Evolutionary conservation across 2,113 vertebrate species (phyloP).

Genomic region (Labrus mixtus): DNA sequence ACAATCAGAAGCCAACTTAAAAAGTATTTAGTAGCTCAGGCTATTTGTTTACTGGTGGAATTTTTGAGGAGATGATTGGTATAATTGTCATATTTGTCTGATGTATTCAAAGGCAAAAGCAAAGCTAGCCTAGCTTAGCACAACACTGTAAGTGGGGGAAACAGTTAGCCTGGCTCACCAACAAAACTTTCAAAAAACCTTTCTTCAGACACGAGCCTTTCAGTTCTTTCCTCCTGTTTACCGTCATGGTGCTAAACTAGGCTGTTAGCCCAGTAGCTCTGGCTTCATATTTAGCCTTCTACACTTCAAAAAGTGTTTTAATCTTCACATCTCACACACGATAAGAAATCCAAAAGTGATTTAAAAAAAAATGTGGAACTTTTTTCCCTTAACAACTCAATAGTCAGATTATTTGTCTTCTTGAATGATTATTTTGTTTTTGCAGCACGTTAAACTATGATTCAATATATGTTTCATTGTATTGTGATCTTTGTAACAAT

Average conservation of each 20-base stretch:
- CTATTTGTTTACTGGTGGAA: neutral
- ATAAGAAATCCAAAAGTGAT: neutral
- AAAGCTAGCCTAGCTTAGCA: slow-evolving; percentile 1
- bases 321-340: neutral
- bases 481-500: slow-evolving; percentile 60
- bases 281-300: neutral
- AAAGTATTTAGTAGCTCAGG: neutral
- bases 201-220: too few species aligned
- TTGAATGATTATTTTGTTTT: slow-evolving; percentile 16
- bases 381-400: slow-evolving; percentile 5
- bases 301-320: neutral
- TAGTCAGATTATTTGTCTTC: slow-evolving; percentile 9
- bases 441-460: slow-evolving; percentile 45
- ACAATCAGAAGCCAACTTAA: slow-evolving; percentile 44
- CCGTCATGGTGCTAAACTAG: slow-evolving; percentile 4
- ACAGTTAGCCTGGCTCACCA: neutral
- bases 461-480: slow-evolving; percentile 50
- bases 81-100: too few species aligned
- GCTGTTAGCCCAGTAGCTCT: neutral
- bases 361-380: too few species aligned
- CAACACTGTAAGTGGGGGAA: neutral
- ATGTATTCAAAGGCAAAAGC: neutral
- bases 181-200: neutral
- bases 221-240: neutral
- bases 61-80: slow-evolving; percentile 1